Evolutionary conservation across 2,797 vertebrate species (phyloP).

Genomic region (Sebastes glaucus): DNA sequence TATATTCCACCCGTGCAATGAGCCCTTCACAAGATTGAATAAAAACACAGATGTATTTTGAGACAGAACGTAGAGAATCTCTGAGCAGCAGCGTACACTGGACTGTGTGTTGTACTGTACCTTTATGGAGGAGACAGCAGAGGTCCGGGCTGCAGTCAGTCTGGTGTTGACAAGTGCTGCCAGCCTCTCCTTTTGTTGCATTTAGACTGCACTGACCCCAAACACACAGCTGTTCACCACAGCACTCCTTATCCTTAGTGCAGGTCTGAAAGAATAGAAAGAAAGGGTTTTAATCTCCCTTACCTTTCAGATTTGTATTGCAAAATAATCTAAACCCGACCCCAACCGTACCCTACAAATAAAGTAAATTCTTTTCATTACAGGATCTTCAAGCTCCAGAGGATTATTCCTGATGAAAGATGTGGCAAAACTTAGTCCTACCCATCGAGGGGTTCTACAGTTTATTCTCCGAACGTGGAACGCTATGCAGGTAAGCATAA

Average conservation of each 20-base stretch:
- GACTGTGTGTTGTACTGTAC: slow-evolving; percentile 67
- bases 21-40: too few relatives aligned
- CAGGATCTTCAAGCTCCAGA: too few relatives aligned
- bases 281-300: background rate
- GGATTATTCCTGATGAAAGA: too few relatives aligned
- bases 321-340: too few relatives aligned
- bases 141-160: slow-evolving; percentile 86
- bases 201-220: slow-evolving; percentile 90
- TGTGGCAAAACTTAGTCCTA: too few relatives aligned
- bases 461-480: too few relatives aligned
- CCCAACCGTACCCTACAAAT: too few relatives aligned
- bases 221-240: slow-evolving; percentile 87
- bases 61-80: background rate
- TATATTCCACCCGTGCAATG: too few relatives aligned
- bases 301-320: background rate
- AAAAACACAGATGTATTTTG: background rate
- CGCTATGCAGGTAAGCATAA: too few relatives aligned
- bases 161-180: slow-evolving; percentile 92
- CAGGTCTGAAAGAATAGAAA: slow-evolving; percentile 80
- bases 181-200: slow-evolving; percentile 84
- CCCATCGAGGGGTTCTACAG: too few relatives aligned
- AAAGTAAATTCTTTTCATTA: too few relatives aligned
- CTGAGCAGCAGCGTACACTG: background rate
- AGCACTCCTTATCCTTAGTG: slow-evolving; percentile 90
- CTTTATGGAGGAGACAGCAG: slow-evolving; percentile 93